A percentile compares a stretch with the other conserved stretches of the same genome.
Evolutionary conservation across 2,888 invertebrate genomes (phyloP).

Genomic region (Lasius fuliginosus): DNA sequence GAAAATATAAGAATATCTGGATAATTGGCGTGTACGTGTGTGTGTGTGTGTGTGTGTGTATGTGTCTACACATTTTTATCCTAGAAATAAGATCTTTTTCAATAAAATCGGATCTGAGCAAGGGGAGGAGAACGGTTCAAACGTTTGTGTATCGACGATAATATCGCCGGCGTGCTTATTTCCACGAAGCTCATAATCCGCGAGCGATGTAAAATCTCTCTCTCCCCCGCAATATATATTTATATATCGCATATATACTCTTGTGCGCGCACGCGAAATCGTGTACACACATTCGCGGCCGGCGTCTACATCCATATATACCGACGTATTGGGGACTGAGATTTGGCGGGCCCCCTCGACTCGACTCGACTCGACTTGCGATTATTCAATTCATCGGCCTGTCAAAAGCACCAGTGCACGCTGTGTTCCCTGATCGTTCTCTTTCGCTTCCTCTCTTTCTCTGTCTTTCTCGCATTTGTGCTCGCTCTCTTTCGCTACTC

Average conservation of each 20-base stretch:
- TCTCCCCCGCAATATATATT: constrained; percentile 14
- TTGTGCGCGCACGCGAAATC: constrained; percentile 13
- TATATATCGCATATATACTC: constrained; percentile 4
- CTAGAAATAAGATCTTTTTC: background rate
- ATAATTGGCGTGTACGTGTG: background rate
- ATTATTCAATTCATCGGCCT: constrained; percentile 87
- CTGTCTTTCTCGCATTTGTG: constrained; percentile 67
- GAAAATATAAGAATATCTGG: too few relatives aligned
- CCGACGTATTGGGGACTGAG: constrained; percentile 84
- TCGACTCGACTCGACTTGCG: constrained; percentile 86
- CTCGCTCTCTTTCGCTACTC: constrained; percentile 51
- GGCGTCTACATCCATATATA: constrained; percentile 74
- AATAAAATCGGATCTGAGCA: constrained; percentile 17
- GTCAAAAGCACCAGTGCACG: constrained; percentile 86
- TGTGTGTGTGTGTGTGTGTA: too few relatives aligned
- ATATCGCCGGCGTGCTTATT: constrained; percentile 71
- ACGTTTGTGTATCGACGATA: constrained; percentile 61
- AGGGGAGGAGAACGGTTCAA: background rate
- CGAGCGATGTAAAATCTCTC: constrained; percentile 63
- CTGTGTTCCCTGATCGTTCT: constrained; percentile 83
- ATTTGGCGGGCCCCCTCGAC: constrained; percentile 84
- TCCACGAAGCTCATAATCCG: constrained; percentile 74
- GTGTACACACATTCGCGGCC: constrained; percentile 17
- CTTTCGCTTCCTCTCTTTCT: constrained; percentile 68
- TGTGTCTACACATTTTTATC: background rate